Evolutionary conservation across 1,140 invertebrate genomes (phyloP), one percentile per base, ranked within the genome.

Genomic region (Pseudomyrmex gracilis): DNA sequence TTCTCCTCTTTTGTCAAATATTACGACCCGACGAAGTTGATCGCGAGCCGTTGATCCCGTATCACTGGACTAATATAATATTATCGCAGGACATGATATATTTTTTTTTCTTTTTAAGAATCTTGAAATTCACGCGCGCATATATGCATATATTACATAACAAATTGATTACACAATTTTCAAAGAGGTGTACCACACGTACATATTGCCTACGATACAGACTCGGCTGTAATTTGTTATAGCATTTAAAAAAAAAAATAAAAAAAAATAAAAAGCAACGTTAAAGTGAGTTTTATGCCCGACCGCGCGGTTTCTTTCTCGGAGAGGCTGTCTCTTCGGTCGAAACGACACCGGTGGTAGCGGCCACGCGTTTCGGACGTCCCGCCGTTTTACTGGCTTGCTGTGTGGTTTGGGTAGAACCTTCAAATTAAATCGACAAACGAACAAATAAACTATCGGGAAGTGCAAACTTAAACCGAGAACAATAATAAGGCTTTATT

Each of bases 161-260:
- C 55, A 77, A 78, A 85, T 90, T 85, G 73, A 83, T 89, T 82
- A 85, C 84, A 88, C 84, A 88, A 89, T 88, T 89, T 84, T 58
- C 34, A 34, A 77, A 88, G 88, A 82, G 67, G 85, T 86, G 87
- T 87, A 89, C 87, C 84, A 88, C 90, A 87, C 88, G 88, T 91
- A 91, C 89, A 91, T 91, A 91, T 92, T 92, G 85, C 85, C 90
- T 92, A 92, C 91, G 89, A 90, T 90, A 82, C 91, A 92, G 90
- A 92, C 87, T 85, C 89, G 83, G 83, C 90, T 87, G 86, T 89
- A 92, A 73, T 76, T 86, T 90, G 77, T 45, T 82, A 73, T 82
- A 89, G 34, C 34, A 34, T 34, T 34, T 24, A 5, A 34, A 34
- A 34, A 34, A 34, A 34, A 34, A 34, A 34, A 87, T 0, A 34